Evolutionary conservation across 1,140 invertebrate species (phyloP), one percentile per base, ranked within the genome.

Genomic region (Drosophila sproati): DNA sequence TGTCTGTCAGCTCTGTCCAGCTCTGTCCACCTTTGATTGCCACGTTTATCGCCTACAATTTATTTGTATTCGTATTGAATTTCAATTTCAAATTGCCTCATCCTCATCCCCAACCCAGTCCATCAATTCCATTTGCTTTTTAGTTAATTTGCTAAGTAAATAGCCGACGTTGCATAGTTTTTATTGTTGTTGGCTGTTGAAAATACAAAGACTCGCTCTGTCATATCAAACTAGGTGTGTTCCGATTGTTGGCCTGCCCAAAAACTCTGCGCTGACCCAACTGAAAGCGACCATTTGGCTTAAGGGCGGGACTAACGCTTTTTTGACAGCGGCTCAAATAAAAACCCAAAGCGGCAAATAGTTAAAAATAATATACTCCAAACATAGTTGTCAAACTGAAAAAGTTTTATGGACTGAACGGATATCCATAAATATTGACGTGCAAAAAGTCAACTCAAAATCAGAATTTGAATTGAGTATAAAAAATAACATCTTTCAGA

Each of bases 121-220:
- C 51, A 47, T 70, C 73, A 73, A 70, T 73, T 70, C 50, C 56
- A 73, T 78, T 75, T 51, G 80, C 77, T 89, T 88, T 88, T 88
- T 83, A 89, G 77, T 89, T 90, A 89, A 90, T 89, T 89, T 85
- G 67, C 86, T 89, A 89, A 89, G 85, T 89, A 89, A 90, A 90
- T 90, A 85, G 55, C 8, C 41, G 43, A 60, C 43, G 52, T 51
- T 66, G 59, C 67, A 76, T 76, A 67, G 73, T 31, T 56, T 8
- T n/a, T 41, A 43, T 76, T 69, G 63, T 77, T 61, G 71, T 20
- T 20, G 1, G 20, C 20, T 20, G 20, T 20, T 20, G 20, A 20
- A 20, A 20, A 20, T 20, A 20, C 20, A 20, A 79, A 72, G 66
- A 60, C 67, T 73, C 41, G 72, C 63, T 77, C 66, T 81, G 80